Evolutionary conservation across 64 coral and sea anemone genomes (phyloP), one percentile per base, ranked within the genome.

Genomic region (Pocillopora damicornis): DNA sequence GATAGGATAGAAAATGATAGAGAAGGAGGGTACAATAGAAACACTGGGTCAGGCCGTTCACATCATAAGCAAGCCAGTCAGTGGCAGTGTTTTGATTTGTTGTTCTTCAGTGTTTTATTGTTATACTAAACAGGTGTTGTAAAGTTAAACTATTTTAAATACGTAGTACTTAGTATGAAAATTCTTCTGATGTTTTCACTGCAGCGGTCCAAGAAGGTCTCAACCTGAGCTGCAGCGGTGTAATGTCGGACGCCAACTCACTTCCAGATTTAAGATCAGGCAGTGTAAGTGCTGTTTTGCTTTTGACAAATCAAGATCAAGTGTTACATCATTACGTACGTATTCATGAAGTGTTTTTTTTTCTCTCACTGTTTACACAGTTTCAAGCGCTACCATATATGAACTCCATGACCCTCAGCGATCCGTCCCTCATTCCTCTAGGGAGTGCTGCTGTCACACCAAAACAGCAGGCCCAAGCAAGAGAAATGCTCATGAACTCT

Each of bases 401-500:
- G 34, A 88, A 73, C 26, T 73, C 87, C 73, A 90, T 96, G 94
- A 82, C 87, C 22, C 42, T 93, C 72, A 93, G 91, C 61, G 95
- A 98, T 75, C 87, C 93, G 2, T 92, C 88, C 64, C 58, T 90
- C n/a, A 75, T 67, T 87, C 68, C 79, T 61, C 23, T 95, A 74
- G 76, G 87, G 20, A 84, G 61, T 75, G 58, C 84, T 22, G 90
- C 88, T 79, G 90, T 69, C 18, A 93, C 93, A 63, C 87, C 88
- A 64, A 74, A 88, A 18, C 87, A 92, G 66, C 93, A 80, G 85
- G 90, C 86, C 80, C 90, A 95, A 88, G 65, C 79, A 71, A 76
- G 65, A 35, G 96, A 98, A 35, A 88, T 91, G 58, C 51, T 92
- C 20, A 98, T 98, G 96, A 98, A 98, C 64, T 87, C 87, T 37